These are phyloP conservation scores for Zenarchopterus dispar DNA, from an alignment of 2,797 vertebrate species.

Conservation along the genomic window DNA sequence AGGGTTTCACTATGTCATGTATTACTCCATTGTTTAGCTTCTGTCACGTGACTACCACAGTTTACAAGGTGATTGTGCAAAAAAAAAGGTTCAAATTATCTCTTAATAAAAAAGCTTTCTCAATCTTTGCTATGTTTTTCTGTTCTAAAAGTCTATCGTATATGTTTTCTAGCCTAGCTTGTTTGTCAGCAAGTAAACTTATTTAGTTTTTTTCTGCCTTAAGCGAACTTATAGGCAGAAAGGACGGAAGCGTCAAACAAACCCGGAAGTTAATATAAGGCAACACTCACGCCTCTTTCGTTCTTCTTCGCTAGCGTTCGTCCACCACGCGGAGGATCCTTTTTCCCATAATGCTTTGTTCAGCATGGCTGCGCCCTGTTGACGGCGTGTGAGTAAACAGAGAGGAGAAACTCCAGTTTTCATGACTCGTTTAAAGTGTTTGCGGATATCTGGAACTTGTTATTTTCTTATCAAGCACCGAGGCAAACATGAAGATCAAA, in stretches of 20 bases:
- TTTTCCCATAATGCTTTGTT: conserved; percentile 68
- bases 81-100: too few relatives aligned
- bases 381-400: conserved; percentile 76
- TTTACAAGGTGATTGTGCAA: too few relatives aligned
- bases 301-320: not conserved
- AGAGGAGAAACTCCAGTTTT: conserved; percentile 14
- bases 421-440: conserved; percentile 7
- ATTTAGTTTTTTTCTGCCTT: too few relatives aligned
- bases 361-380: conserved; percentile 83
- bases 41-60: too few relatives aligned
- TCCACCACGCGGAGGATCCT: conserved; percentile 40
- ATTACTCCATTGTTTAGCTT: too few relatives aligned
- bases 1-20: too few relatives aligned
- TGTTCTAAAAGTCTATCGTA: too few relatives aligned
- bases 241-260: not conserved
- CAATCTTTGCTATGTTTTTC: too few relatives aligned
- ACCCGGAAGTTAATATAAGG: conserved; percentile 32
- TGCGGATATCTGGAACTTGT: not conserved
- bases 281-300: not conserved
- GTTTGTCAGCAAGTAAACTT: too few relatives aligned
- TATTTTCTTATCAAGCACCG: not conserved
- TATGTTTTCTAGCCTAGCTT: too few relatives aligned
- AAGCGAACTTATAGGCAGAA: not conserved
- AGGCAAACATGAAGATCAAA: conserved; percentile 88
- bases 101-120: too few relatives aligned